Base-by-base conservation (phyloP, 2,797 vertebrate species). In the Craterocephalus amniculus region DNA sequence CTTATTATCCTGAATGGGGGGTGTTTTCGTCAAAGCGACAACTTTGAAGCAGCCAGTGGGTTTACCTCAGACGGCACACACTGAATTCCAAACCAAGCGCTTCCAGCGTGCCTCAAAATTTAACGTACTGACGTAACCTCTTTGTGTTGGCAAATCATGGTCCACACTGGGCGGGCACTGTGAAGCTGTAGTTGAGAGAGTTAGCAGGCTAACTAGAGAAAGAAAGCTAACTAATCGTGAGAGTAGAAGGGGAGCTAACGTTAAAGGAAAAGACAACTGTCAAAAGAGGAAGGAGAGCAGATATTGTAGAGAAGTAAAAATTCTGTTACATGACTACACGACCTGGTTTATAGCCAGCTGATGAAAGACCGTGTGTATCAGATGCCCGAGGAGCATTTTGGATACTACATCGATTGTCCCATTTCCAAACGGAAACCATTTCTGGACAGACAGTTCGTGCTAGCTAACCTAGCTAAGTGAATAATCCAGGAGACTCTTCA, bases 151-250 rank as follows among this genome's bases (percentile, higher is more conserved):
- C 93, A 85, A 93, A 93, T 93, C 90, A 88, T 38, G 72, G 70
- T 2, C 60, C 6, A 74, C 79, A 84, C 69, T 84, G 90, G 92
- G 91, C 90, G 92, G 94, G 92, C 79, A 79, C 89, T 88, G 86
- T 85, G 79, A 83, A 89, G 91, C 92, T 80, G 85, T 81, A 88
- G 92, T 87, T 88, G 87, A 83, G 87, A 83, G 82, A 76, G 89
- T 88, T 94, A 93, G 93, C 93, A 90, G 89, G 90, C 89, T 93
- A 93, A 92, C 91, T 89, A 89, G 90, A 93, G 91, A 92, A 92
- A 93, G 92, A 92, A 93, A 90, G 90, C 91, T 92, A 91, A 90
- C 91, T 86, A 91, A 91, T 89, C 90, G 91, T 88, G 88, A 89
- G 88, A 92, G 91, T 92, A 80, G 88, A 92, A 92, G 90, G 87